A percentile compares a stretch with the other conserved stretches of the same genome.
Conservation (phyloP, 2,888 invertebrate species). For the Lissonota sp. region DNA sequence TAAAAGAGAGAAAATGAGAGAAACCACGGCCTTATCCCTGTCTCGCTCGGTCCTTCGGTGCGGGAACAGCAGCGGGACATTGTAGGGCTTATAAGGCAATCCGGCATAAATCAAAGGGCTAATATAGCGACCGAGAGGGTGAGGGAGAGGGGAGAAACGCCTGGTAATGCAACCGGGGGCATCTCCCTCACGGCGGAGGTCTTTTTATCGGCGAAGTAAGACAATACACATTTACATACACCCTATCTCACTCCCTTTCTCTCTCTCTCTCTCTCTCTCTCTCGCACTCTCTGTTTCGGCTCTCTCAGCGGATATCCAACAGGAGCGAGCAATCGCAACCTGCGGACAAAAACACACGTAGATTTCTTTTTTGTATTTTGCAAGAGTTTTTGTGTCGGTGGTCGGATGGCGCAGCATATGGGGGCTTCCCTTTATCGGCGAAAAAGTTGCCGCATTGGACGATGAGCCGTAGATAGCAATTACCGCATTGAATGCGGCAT, state of each 20-base stretch:
- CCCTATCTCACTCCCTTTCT: conserved; percentile 45
- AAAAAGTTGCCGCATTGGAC: conserved; percentile 63
- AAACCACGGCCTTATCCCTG: conserved; percentile 30
- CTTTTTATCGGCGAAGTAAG: conserved; percentile 81
- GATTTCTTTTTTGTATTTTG: too few species aligned
- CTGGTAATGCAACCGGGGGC: conserved; percentile 77
- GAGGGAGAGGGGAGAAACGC: conserved; percentile 34
- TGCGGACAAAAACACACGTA: not conserved
- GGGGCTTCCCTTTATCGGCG: conserved; percentile 54
- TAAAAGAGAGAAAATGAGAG: conserved; percentile 44
- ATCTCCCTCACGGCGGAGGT: conserved; percentile 73
- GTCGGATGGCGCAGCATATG: conserved; percentile 59
- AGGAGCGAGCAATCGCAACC: conserved; percentile 43
- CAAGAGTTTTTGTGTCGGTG: conserved; percentile 38
- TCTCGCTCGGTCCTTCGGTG: conserved; percentile 23
- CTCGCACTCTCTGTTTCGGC: conserved; percentile 31
- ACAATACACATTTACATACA: conserved; percentile 82
- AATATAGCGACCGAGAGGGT: conserved; percentile 76
- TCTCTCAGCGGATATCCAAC: conserved; percentile 43
- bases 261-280: conserved; percentile 19
- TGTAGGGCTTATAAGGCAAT: conserved; percentile 81
- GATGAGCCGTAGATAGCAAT: conserved; percentile 75
- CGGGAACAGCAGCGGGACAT: conserved; percentile 71
- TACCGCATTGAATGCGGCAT: conserved; percentile 78
- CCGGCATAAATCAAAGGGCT: conserved; percentile 83